A percentile compares a stretch with the other conserved stretches of the same genome.
These are phyloP conservation scores for Sebastes fasciatus DNA, from an alignment of 2,113 vertebrate species.

Conservation along the genomic window DNA sequence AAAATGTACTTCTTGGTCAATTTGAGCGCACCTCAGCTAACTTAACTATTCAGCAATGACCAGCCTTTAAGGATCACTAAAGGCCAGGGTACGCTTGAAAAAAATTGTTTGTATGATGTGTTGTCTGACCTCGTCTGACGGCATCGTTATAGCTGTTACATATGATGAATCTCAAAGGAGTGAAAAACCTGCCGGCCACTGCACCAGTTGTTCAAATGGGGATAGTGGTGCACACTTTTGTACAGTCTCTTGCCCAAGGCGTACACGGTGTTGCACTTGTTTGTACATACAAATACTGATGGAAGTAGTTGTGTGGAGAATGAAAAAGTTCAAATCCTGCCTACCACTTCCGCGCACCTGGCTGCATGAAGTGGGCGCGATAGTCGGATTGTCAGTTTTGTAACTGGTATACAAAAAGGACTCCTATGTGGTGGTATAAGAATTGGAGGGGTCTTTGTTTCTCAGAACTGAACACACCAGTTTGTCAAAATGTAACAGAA, in stretches of 20 bases:
- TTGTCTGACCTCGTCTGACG: neutral
- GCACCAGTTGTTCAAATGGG: slow-evolving; percentile 2
- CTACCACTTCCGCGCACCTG: neutral
- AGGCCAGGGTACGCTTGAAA: neutral
- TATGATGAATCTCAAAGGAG: neutral
- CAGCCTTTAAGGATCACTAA: neutral
- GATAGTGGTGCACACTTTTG: neutral
- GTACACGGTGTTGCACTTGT: neutral
- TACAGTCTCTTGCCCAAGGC: neutral
- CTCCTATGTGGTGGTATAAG: neutral
- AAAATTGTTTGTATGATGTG: neutral
- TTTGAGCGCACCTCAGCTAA: neutral
- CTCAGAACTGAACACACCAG: neutral
- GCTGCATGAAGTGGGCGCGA: neutral
- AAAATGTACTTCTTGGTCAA: neutral
- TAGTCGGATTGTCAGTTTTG: neutral
- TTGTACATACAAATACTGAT: neutral
- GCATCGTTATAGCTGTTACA: neutral
- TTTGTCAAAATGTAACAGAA: slow-evolving; percentile 36
- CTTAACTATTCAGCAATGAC: neutral
- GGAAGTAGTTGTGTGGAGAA: neutral
- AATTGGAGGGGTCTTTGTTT: neutral
- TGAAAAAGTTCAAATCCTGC: neutral
- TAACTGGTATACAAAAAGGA: neutral
- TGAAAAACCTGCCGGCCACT: neutral